Base-by-base conservation (phyloP, 2,113 vertebrate species). In the Boulengerochromis microlepis region DNA sequence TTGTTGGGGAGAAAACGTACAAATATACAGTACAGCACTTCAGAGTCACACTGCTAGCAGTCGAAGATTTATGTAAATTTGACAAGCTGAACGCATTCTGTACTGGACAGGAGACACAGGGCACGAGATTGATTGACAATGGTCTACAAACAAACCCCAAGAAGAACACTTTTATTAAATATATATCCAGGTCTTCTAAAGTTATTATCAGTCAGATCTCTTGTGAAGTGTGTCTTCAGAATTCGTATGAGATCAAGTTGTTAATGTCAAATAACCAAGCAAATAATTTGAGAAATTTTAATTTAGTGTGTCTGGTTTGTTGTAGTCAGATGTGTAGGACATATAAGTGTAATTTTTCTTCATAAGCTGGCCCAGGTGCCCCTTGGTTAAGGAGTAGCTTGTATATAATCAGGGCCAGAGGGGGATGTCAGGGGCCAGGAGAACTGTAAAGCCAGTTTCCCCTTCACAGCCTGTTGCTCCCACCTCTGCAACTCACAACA, bases 381-480 rank as follows among this genome's bases (percentile, higher is more conserved):
- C 88, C n/a, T 7, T 74, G 52, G 52, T 89, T 64, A 57, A 40
- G 50, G 50, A 90, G 85, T 84, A 74, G 86, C 52, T 87, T 85
- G 69, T 93, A 91, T 91, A 91, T 92, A 91, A 80, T 71, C 52
- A 81, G 82, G 87, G 35, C 92, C 91, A 88, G 90, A 91, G 92
- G 92, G 87, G 76, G 52, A 54, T 93, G 90, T 94, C 87, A 93
- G 85, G 78, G 89, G 87, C 33, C 69, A 81, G 85, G 22, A 50
- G 85, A 87, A 86, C 88, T 85, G 83, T 92, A 87, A 90, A 94
- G 89, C 83, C 91, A 87, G 93, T 86, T 90, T 84, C 81, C 6
- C 88, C 88, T 90, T 94, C 92, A 94, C 82, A 85, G 86, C 88
- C 89, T 90, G 92, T 91, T 95, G 93, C 90, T 83, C 80, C 83